These are phyloP conservation scores for Pogonocherus hispidulus DNA, from an alignment of 2,888 invertebrate species.

Conservation along the genomic window DNA sequence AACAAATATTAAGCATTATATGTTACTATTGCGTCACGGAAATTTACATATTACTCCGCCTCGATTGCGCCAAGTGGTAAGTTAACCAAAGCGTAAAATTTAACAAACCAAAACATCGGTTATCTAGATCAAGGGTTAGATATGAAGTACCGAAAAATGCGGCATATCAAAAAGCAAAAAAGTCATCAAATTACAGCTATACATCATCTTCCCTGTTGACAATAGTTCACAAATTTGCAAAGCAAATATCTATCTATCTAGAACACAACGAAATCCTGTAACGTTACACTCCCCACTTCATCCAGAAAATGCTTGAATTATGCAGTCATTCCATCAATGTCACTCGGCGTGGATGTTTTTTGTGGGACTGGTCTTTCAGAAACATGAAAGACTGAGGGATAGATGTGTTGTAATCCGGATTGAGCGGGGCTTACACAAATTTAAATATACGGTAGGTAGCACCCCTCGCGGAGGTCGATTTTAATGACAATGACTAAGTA, in stretches of 20 bases:
- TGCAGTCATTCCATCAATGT: conserved; percentile 45
- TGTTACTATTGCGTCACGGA: too few species aligned
- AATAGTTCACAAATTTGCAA: conserved; percentile 32
- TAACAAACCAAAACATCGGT: background rate
- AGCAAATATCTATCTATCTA: conserved; percentile 15
- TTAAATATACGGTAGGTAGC: background rate
- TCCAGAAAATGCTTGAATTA: conserved; percentile 40
- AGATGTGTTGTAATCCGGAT: conserved; percentile 40
- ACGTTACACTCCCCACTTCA: conserved; percentile 4
- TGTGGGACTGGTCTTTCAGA: conserved; percentile 10
- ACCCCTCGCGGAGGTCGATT: background rate
- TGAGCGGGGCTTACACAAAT: conserved; percentile 33
- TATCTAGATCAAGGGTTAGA: background rate
- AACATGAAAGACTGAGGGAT: conserved; percentile 24
- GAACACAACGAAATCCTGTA: conserved; percentile 20
- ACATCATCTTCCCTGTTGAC: conserved; percentile 29
- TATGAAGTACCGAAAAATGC: background rate
- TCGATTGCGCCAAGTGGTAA: background rate
- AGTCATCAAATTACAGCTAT: conserved; percentile 10
- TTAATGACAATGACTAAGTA: conserved; percentile 13
- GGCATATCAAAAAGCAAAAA: background rate
- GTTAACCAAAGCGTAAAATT: conserved; percentile 14
- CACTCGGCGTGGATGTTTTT: conserved; percentile 34
- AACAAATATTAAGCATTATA: too few species aligned
- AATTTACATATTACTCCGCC: too few species aligned